These are phyloP conservation scores for Protomyctophum bolini DNA, from an alignment of 2,113 vertebrate genomes.

Conservation along the genomic window DNA sequence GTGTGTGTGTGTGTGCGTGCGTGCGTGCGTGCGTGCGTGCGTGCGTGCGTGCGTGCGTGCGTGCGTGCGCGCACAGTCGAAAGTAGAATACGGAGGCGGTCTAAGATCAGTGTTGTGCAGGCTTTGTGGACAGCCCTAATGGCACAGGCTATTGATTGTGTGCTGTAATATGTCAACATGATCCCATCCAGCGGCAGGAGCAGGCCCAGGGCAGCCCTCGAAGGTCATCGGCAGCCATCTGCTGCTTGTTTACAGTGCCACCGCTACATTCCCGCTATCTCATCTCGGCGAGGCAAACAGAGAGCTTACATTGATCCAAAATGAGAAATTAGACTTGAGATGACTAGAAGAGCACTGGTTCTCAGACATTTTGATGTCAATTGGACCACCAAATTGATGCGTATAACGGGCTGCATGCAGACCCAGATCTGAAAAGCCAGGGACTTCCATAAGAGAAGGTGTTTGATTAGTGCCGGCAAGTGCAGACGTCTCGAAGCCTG, in stretches of 20 bases:
- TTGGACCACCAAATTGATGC: no score
- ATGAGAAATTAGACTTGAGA: constrained; percentile 13
- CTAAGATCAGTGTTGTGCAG: constrained; percentile 54
- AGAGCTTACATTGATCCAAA: constrained; percentile 1
- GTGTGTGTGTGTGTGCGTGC: no score
- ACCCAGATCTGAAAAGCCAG: not conserved
- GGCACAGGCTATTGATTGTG: constrained; percentile 66
- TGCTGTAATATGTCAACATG: constrained; percentile 67
- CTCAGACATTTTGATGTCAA: no score
- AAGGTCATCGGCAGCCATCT: constrained; percentile 68
- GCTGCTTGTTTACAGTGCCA: constrained; percentile 25
- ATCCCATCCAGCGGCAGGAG: constrained; percentile 48
- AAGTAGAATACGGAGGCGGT: constrained; percentile 36
- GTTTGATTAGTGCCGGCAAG: not conserved
- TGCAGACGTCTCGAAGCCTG: no score
- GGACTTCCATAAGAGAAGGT: not conserved
- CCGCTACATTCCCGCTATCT: not conserved
- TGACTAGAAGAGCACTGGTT: no score
- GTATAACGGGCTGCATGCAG: not conserved
- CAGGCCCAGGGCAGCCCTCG: constrained; percentile 20
- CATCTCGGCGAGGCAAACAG: no score
- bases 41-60: no score
- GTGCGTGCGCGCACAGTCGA: no score
- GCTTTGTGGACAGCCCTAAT: constrained; percentile 63
- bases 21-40: no score